Percentiles rank a stretch among this genome's conserved stretches.
Evolutionary conservation across 2,888 invertebrate species (phyloP).

Genomic region (Chrysotoxum bicinctum): DNA sequence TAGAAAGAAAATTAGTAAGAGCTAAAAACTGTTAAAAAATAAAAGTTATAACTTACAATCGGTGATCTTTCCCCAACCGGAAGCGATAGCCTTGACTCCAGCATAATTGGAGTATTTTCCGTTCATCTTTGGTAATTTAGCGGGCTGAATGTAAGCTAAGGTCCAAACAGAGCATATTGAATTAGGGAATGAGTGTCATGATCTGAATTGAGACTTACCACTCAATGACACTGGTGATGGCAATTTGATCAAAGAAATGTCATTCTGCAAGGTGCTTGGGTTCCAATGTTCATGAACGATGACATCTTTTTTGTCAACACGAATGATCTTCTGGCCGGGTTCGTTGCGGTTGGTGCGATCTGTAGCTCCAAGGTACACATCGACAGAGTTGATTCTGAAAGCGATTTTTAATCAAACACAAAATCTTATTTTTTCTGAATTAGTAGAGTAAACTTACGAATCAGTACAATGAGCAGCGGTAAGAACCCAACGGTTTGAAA

Average conservation of each 20-base stretch:
- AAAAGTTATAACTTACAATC: slow-evolving; percentile 68
- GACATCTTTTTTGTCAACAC: slow-evolving; percentile 73
- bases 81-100: slow-evolving; percentile 67
- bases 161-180: background rate
- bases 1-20: background rate
- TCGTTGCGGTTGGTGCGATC: slow-evolving; percentile 75
- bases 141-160: slow-evolving; percentile 74
- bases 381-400: slow-evolving; percentile 76
- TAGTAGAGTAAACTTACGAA: slow-evolving; percentile 6
- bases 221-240: slow-evolving; percentile 79
- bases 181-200: background rate
- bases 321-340: slow-evolving; percentile 75
- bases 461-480: slow-evolving; percentile 79
- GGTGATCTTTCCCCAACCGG: slow-evolving; percentile 74
- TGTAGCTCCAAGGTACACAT: slow-evolving; percentile 77
- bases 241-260: slow-evolving; percentile 82
- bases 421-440: background rate
- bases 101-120: slow-evolving; percentile 68
- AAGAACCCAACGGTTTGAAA: slow-evolving; percentile 78
- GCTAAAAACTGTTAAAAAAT: background rate
- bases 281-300: slow-evolving; percentile 80
- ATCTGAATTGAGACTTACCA: slow-evolving; percentile 74
- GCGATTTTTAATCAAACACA: background rate
- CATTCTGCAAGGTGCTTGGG: slow-evolving; percentile 77
- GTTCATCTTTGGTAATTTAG: slow-evolving; percentile 74